A percentile compares a stretch with the other conserved stretches of the same genome.
Evolutionary conservation across 2,113 vertebrate genomes (phyloP).

Genomic region (Leptosomus discolor): DNA sequence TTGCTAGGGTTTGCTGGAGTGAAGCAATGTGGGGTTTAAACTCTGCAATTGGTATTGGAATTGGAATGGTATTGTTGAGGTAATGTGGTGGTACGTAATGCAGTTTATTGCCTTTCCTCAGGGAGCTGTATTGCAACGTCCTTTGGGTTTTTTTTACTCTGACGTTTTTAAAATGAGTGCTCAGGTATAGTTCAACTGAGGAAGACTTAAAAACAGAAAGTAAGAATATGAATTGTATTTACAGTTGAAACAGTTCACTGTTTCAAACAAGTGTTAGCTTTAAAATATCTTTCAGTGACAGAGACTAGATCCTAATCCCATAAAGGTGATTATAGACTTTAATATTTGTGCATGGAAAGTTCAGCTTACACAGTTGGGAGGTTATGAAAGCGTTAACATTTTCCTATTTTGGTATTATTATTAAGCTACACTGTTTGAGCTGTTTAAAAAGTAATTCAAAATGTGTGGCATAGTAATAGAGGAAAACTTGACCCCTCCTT

Average conservation of each 20-base stretch:
- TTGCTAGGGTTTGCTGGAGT: neutral
- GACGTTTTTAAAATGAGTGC: neutral
- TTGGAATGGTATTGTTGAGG: neutral
- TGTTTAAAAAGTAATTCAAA: neutral
- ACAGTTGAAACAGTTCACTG: neutral
- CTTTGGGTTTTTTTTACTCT: neutral
- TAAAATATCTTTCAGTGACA: neutral
- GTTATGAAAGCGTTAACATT: neutral
- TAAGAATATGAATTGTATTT: neutral
- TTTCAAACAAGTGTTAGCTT: neutral
- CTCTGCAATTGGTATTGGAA: neutral
- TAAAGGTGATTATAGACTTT: neutral
- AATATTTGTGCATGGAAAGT: neutral
- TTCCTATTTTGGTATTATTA: neutral
- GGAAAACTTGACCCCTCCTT: neutral
- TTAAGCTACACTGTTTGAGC: neutral
- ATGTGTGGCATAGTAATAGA: neutral
- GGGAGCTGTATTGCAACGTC: neutral
- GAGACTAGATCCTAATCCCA: neutral
- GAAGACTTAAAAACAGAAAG: neutral
- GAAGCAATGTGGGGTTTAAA: neutral
- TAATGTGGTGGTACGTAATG: neutral
- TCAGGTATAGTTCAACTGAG: neutral
- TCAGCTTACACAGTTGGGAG: neutral
- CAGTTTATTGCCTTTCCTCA: neutral